Evolutionary conservation across 2,113 vertebrate species (phyloP), one percentile per base, ranked within the genome.

Genomic region (Thermophis baileyi): DNA sequence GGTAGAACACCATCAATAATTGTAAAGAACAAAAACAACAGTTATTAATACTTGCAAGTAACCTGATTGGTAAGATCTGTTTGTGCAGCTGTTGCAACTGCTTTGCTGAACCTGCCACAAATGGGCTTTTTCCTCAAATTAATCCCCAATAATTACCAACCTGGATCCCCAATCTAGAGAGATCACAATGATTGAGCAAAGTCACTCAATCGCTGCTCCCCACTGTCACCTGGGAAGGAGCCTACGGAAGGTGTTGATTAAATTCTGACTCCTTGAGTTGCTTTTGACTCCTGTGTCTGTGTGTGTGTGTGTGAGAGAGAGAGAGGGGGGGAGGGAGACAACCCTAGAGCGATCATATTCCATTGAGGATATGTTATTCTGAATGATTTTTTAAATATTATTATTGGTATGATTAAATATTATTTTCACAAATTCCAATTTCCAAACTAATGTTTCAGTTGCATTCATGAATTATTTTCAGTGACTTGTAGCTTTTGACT

Each of bases 71-170:
- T 97, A 97, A 97, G 96, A 97, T 96, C 97, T 97, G 96, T 98
- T 98, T 98, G 97, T 97, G 98, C 98, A 97, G 98, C 97, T 98
- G 96, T 97, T 96, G 98, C 96, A 97, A 98, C 97, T 97, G 97
- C 96, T 97, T 98, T 97, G 97, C 98, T 98, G 98, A 98, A 98
- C 96, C 98, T 97, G 97, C 98, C 97, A 98, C 98, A 98, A 98
- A 98, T 98, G 98, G 97, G 47, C 47, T 97, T 98, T 97, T 97
- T 55, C 97, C 97, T 98, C 98, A 98, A 98, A 99, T 99, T 98
- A 99, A 98, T 98, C 97, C 97, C 96, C 96, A 96, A 98, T 99
- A 99, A 99, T 99, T 99, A 98, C 97, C 98, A 97, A 97, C 97
- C 97, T 98, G 98, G 98, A 98, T 99, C 98, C 98, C 98, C 98